Conservation (phyloP, 2,797 vertebrate genomes). For the Lagorchestes hirsutus region DNA sequence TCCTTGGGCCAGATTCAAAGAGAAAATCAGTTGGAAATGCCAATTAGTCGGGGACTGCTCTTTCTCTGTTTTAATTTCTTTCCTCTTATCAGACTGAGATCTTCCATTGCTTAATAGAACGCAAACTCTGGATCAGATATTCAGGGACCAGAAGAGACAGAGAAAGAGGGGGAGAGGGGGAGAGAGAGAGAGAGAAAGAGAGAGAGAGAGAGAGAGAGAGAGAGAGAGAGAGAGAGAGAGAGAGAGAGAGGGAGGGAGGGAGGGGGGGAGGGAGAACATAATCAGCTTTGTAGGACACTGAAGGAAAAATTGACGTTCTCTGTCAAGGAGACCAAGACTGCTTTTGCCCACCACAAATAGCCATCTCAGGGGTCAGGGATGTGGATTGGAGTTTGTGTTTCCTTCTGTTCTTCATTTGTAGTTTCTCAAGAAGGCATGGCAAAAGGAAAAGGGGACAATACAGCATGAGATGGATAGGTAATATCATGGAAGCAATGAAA, state of each 20-base stretch:
- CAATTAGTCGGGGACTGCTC: slow-evolving; percentile 81
- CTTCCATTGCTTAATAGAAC: slow-evolving; percentile 81
- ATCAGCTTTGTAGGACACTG: slow-evolving; percentile 65
- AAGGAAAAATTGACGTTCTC: slow-evolving; percentile 73
- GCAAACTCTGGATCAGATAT: slow-evolving; percentile 81
- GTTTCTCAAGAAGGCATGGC: neutral
- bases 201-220: too few relatives aligned
- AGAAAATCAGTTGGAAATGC: slow-evolving; percentile 80
- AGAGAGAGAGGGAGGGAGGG: too few relatives aligned
- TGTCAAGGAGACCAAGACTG: slow-evolving; percentile 51
- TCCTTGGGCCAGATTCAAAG: slow-evolving; percentile 74
- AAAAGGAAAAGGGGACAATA: neutral
- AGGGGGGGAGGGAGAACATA: slow-evolving; percentile 72
- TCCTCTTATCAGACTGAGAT: slow-evolving; percentile 82
- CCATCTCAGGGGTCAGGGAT: neutral
- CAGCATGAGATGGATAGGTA: neutral
- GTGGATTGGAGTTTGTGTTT: neutral
- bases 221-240: too few relatives aligned
- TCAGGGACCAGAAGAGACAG: slow-evolving; percentile 72
- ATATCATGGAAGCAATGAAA: neutral
- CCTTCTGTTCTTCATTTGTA: neutral
- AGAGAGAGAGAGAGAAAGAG: too few relatives aligned
- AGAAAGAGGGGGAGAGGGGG: too few relatives aligned
- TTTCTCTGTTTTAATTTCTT: slow-evolving; percentile 82
- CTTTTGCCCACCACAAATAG: slow-evolving; percentile 13